phyloP scores from a whole-genome alignment of 2,797 vertebrate species.

The Tokudaia tokunoshimensis region DNA sequence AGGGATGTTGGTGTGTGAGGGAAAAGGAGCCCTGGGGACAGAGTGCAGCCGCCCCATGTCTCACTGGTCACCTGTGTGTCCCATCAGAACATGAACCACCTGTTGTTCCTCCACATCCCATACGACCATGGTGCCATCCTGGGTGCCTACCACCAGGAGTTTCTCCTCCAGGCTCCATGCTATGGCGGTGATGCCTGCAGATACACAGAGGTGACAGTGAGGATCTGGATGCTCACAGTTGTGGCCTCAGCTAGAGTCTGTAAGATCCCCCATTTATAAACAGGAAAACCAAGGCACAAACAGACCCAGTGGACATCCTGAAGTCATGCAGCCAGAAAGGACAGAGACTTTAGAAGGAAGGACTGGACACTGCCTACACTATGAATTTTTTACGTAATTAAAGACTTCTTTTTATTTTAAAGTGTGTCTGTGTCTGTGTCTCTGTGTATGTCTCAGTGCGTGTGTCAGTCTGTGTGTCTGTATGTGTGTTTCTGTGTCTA shows the following conservation, averaged over 20 bases:
- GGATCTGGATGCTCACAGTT: fast-evolving
- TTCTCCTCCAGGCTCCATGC: slow-evolving; percentile 85
- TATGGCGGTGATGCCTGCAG: slow-evolving; percentile 88
- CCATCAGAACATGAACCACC: slow-evolving; percentile 87
- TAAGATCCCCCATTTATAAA: not conserved
- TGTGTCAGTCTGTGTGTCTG: not conserved
- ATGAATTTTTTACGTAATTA: not conserved
- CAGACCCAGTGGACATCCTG: not conserved
- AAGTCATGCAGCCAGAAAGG: not conserved
- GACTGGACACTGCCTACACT: not conserved
- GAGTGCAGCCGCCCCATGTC: fast-evolving
- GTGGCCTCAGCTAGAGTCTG: no score
- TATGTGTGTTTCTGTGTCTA: not conserved
- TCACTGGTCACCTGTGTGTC: slow-evolving; percentile 88
- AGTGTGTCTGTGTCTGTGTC: not conserved
- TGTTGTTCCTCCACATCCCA: slow-evolving; percentile 89
- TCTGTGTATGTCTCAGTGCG: not conserved
- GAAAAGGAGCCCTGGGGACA: not conserved
- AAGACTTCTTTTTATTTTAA: not conserved
- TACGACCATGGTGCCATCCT: slow-evolving; percentile 86
- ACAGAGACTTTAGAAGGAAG: not conserved
- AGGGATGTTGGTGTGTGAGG: not conserved
- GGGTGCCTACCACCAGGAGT: slow-evolving; percentile 89
- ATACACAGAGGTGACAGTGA: not conserved
- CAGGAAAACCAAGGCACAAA: not conserved